phyloP scores from a whole-genome alignment of 2,888 invertebrate species.

The Exocentrus adspersus region DNA sequence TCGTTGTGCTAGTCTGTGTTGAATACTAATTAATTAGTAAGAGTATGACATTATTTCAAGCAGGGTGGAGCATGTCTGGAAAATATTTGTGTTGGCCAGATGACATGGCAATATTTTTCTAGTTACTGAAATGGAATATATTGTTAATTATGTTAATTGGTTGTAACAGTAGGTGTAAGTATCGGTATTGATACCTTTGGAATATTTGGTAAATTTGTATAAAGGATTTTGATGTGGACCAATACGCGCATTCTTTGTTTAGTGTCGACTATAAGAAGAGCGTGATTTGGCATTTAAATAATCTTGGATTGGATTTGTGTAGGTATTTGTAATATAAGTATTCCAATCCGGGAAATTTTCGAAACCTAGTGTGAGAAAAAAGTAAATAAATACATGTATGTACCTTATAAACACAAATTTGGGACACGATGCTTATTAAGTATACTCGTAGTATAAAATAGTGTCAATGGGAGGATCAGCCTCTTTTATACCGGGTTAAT shows the following conservation, averaged over 20 bases:
- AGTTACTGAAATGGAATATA: not conserved
- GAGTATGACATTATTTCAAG: slow-evolving; percentile 7
- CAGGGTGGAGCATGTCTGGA: not conserved
- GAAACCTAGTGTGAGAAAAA: too few relatives aligned
- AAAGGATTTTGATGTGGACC: too few relatives aligned
- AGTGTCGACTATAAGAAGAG: too few relatives aligned
- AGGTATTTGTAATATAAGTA: too few relatives aligned
- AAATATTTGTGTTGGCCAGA: not conserved
- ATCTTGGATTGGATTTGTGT: too few relatives aligned
- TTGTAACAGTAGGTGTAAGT: too few relatives aligned
- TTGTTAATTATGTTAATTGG: not conserved
- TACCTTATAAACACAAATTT: not conserved
- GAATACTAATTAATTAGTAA: slow-evolving; percentile 12
- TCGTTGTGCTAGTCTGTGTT: slow-evolving; percentile 3
- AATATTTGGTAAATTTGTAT: too few relatives aligned
- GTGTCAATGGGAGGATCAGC: slow-evolving; percentile 12
- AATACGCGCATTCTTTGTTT: too few relatives aligned
- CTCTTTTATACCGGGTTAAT: not conserved
- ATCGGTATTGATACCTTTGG: too few relatives aligned
- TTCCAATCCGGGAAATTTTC: too few relatives aligned
- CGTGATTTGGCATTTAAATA: too few relatives aligned
- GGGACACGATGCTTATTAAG: not conserved
- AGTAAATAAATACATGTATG: too few relatives aligned
- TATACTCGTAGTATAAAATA: not conserved
- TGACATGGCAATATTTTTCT: not conserved